Conservation (phyloP, 2,888 invertebrate species). For the Cabera pusaria region DNA sequence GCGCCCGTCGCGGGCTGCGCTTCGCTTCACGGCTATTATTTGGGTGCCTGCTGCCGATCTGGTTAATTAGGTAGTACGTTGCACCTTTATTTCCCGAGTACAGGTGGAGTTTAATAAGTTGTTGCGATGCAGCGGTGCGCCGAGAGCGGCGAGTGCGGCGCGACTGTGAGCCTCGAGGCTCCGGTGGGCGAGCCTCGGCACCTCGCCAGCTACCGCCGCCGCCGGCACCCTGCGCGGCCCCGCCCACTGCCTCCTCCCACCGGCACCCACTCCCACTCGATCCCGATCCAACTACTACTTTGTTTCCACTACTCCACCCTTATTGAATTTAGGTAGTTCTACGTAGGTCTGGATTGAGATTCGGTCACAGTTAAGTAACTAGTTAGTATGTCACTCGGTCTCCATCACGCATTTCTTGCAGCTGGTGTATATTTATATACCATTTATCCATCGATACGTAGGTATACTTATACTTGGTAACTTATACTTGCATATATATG, state of each 20-base stretch:
- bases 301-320: constrained; percentile 9
- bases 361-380: no score
- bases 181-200: constrained; percentile 65
- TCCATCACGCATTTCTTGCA: no score
- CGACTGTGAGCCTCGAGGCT: constrained; percentile 65
- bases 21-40: constrained; percentile 77
- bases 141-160: constrained; percentile 58
- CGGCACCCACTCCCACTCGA: constrained; percentile 55
- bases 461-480: no score
- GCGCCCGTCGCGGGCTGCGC: constrained; percentile 61
- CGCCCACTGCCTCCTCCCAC: constrained; percentile 61
- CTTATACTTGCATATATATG: no score
- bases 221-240: constrained; percentile 71
- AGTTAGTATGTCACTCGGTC: no score
- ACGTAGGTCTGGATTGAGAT: no score
- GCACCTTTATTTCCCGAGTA: constrained; percentile 56
- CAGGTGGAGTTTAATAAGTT: constrained; percentile 43
- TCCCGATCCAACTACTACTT: constrained; percentile 18
- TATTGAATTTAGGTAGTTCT: constrained; percentile 12
- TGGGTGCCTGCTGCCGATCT: constrained; percentile 64
- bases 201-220: constrained; percentile 37
- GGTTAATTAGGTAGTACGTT: constrained; percentile 59
- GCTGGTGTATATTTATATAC: no score
- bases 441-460: no score
- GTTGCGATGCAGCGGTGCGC: constrained; percentile 48